Base-by-base conservation (phyloP, 2,888 invertebrate species). In the Iselma pallidipennis region DNA sequence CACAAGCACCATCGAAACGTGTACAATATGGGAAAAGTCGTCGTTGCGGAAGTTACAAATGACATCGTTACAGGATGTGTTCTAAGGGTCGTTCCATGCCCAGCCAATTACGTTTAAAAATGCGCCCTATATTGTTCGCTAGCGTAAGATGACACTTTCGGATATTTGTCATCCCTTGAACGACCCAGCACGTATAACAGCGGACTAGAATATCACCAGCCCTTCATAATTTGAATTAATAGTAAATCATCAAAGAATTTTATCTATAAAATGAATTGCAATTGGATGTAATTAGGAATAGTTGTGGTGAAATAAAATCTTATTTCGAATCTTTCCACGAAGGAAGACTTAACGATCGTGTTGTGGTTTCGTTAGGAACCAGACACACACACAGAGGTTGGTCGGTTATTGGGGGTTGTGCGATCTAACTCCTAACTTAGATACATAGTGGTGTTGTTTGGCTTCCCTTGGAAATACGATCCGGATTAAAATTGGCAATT, bases 41-140 rank as follows among this genome's bases (percentile, higher is more conserved):
- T 66, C 68, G 66, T 66, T 62, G 60, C 68, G 68, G 69, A 69
- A 72, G 71, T 71, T 73, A 74, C 71, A 74, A 74, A 75, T 71
- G 74, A 73, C 71, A 68, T 75, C 74, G 74, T 74, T 75, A 74
- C 63, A 65, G 61, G 67, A 71, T 72, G 69, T 71, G 68, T 67
- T 71, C 67, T 69, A 63, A 68, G 70, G 71, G 70, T 70, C 70
- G 69, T 67, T 63, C 33, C 54, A 33, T 57, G 31, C 59, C 68
- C 65, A 58, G 68, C 74, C 74, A 74, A 74, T 75, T 74, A 74
- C 70, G 70, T 65, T 70, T 66, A 70, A 73, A 71, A 74, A 68
- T 69, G 71, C 63, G 67, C 61, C 61, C 61, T 53, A 65, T 58
- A 61, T 67, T 69, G 42, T 42, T 42, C 42, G 10, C 21, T 42